A percentile compares a stretch with the other conserved stretches of the same genome.
phyloP scores from a whole-genome alignment of 2,113 vertebrate species.

The Apodemus sylvaticus region DNA sequence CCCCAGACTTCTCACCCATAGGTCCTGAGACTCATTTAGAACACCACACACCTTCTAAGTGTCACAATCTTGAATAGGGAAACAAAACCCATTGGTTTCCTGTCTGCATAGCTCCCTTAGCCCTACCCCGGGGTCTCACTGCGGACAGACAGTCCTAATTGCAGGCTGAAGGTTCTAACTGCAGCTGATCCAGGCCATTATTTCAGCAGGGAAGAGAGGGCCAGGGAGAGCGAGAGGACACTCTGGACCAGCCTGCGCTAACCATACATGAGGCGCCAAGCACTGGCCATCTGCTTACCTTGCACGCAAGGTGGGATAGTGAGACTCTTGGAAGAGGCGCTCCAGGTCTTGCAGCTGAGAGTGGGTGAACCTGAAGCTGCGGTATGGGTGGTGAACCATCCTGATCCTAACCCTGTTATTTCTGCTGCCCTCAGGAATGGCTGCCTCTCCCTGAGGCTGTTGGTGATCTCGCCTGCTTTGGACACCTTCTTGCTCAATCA shows the following conservation, averaged over 20 bases:
- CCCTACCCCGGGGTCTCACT: no score
- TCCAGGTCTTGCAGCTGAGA: not conserved
- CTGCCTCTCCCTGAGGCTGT: no score
- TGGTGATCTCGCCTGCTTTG: no score
- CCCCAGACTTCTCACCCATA: not conserved
- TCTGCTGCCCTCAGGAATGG: not conserved
- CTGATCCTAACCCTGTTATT: accelerated
- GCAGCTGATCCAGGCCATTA: no score
- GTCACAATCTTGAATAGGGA: not conserved
- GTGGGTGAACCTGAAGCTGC: not conserved
- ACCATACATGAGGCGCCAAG: not conserved
- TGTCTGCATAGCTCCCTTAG: no score
- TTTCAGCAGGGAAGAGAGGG: no score
- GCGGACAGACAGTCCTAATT: no score
- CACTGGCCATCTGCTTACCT: no score
- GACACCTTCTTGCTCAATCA: not conserved
- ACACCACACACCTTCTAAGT: not conserved
- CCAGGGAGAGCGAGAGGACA: no score
- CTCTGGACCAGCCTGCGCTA: no score
- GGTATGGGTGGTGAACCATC: accelerated
- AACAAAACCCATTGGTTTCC: not conserved
- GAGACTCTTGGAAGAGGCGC: not conserved
- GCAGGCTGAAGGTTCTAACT: no score
- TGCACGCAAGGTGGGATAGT: not conserved
- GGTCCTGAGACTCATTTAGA: not conserved